Percentiles rank a stretch among this genome's conserved stretches.
Conservation (phyloP, 2,113 vertebrate species). For the Sminthopsis crassicaudata region DNA sequence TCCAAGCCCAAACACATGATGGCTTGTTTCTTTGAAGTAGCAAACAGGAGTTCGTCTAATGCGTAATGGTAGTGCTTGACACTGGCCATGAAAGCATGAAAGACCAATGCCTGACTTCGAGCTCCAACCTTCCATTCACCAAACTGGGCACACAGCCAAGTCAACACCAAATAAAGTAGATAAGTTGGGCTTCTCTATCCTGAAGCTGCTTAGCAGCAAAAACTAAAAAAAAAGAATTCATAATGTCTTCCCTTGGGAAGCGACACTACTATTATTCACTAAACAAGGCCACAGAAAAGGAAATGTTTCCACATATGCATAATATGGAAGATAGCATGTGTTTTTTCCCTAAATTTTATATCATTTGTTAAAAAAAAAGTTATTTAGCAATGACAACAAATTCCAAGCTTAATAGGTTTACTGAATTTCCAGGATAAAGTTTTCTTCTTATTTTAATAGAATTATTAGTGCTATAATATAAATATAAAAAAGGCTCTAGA, state of each 20-base stretch:
- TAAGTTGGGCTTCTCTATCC: background rate
- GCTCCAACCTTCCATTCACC: background rate
- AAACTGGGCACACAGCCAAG: background rate
- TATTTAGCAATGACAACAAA: background rate
- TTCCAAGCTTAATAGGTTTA: background rate
- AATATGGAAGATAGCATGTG: background rate
- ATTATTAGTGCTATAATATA: background rate
- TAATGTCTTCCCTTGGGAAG: background rate
- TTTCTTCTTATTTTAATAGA: background rate
- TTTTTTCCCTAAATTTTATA: background rate
- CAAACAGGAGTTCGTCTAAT: background rate
- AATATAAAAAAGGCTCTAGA: background rate
- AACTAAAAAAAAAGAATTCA: background rate
- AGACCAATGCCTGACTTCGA: background rate
- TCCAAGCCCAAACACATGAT: constrained; percentile 41
- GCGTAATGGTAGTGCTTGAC: background rate
- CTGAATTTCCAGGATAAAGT: background rate
- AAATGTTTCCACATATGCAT: background rate
- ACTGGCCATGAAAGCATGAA: background rate
- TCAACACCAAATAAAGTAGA: background rate
- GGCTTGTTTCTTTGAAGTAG: constrained; percentile 9
- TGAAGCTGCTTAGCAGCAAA: background rate
- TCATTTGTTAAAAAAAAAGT: background rate
- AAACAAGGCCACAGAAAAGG: background rate
- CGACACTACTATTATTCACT: background rate